Conservation (phyloP, 2,797 vertebrate genomes). For the Bradypodion pumilum region DNA sequence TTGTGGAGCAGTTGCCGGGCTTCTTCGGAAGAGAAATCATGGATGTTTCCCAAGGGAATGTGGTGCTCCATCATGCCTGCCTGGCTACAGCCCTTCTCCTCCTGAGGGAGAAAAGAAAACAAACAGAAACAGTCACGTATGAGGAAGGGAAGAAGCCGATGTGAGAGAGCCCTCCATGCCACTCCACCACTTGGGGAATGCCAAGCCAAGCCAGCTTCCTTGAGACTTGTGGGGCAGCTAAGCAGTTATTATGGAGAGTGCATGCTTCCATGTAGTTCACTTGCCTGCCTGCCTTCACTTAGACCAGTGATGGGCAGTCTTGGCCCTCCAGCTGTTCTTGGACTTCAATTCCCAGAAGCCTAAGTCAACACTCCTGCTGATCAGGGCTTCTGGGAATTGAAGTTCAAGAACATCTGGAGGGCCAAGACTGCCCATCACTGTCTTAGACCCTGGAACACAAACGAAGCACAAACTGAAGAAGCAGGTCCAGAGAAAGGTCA, state of each 20-base stretch:
- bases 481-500: too few relatives aligned
- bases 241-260: too few relatives aligned
- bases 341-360: too few relatives aligned
- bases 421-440: too few relatives aligned
- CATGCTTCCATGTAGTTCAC: too few relatives aligned
- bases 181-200: background rate
- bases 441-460: background rate
- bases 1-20: conserved; percentile 77
- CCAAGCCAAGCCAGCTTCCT: background rate
- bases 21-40: conserved; percentile 64
- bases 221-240: background rate
- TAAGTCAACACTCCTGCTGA: too few relatives aligned
- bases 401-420: too few relatives aligned
- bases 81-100: background rate
- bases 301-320: too few relatives aligned
- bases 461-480: too few relatives aligned
- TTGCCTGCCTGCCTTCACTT: background rate
- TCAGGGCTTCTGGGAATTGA: too few relatives aligned
- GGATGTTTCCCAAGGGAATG: conserved; percentile 25
- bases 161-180: background rate
- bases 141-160: too few relatives aligned
- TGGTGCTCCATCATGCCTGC: background rate
- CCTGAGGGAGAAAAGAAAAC: background rate
- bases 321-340: too few relatives aligned
- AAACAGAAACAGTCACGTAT: background rate